Evolutionary conservation across 2,888 invertebrate species (phyloP).

Genomic region (Cancer borealis): DNA sequence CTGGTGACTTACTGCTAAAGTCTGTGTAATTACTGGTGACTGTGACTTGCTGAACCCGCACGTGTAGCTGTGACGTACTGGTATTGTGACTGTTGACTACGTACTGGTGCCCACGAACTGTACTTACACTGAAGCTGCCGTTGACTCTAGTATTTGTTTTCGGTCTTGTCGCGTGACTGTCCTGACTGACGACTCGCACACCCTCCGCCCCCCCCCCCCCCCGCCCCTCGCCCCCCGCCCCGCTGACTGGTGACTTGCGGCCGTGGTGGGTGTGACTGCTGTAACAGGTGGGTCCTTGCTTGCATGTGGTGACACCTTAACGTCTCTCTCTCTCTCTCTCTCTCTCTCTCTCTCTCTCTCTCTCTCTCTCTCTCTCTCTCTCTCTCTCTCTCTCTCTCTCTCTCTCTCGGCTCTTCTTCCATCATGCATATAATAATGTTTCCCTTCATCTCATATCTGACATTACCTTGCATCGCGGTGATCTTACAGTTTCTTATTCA

Average conservation of each 20-base stretch:
- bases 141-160: neutral
- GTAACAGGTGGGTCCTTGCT: constrained; percentile 15
- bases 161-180: neutral
- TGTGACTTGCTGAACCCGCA: neutral
- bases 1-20: neutral
- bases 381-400: neutral
- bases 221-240: too few species aligned
- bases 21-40: neutral
- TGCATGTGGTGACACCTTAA: neutral
- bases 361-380: too few species aligned
- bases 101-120: neutral
- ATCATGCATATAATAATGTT: neutral
- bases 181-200: neutral
- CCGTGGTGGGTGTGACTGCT: neutral
- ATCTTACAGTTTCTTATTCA: neutral
- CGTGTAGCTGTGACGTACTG: neutral
- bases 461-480: too few species aligned
- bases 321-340: constrained; percentile 16
- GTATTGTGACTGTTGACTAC: neutral
- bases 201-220: too few species aligned
- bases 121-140: neutral
- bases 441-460: too few species aligned
- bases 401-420: neutral
- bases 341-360: too few species aligned
- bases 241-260: neutral